Conservation (phyloP, 2,888 invertebrate genomes). For the Molorchus minor region DNA sequence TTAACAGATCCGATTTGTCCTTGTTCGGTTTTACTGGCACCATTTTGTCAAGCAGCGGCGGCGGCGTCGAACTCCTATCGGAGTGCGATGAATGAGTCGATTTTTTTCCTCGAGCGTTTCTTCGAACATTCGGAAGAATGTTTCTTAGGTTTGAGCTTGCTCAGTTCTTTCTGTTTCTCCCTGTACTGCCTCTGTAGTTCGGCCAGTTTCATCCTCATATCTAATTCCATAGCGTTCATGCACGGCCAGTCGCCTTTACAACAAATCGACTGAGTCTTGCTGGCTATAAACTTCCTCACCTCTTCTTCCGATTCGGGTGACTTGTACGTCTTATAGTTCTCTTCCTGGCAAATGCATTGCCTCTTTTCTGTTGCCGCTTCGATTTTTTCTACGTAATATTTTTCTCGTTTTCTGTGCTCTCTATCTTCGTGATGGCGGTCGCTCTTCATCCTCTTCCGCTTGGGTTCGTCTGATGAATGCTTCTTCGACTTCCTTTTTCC, state of each 20-base stretch:
- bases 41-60: slow-evolving; percentile 57
- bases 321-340: slow-evolving; percentile 55
- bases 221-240: slow-evolving; percentile 80
- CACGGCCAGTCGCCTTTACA: slow-evolving; percentile 59
- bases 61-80: slow-evolving; percentile 54
- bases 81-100: slow-evolving; percentile 51
- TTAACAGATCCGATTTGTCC: slow-evolving; percentile 53
- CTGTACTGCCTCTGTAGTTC: slow-evolving; percentile 83
- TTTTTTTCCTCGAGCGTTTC: slow-evolving; percentile 65
- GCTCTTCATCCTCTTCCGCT: slow-evolving; percentile 59
- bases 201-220: slow-evolving; percentile 82
- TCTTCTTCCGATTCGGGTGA: slow-evolving; percentile 62
- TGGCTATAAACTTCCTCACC: slow-evolving; percentile 57
- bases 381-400: slow-evolving; percentile 30
- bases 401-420: slow-evolving; percentile 46
- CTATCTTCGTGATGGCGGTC: slow-evolving; percentile 47
- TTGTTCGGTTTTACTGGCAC: slow-evolving; percentile 47
- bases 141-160: slow-evolving; percentile 72
- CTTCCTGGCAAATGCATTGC: slow-evolving; percentile 50
- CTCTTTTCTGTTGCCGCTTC: slow-evolving; percentile 38
- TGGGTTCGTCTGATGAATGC: slow-evolving; percentile 57
- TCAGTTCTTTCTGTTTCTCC: slow-evolving; percentile 85
- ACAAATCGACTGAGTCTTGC: slow-evolving; percentile 53
- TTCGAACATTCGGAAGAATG: slow-evolving; percentile 55
- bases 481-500: slow-evolving; percentile 62